phyloP scores from a whole-genome alignment of 1,140 invertebrate genomes.

The Eubasilissa regina region DNA sequence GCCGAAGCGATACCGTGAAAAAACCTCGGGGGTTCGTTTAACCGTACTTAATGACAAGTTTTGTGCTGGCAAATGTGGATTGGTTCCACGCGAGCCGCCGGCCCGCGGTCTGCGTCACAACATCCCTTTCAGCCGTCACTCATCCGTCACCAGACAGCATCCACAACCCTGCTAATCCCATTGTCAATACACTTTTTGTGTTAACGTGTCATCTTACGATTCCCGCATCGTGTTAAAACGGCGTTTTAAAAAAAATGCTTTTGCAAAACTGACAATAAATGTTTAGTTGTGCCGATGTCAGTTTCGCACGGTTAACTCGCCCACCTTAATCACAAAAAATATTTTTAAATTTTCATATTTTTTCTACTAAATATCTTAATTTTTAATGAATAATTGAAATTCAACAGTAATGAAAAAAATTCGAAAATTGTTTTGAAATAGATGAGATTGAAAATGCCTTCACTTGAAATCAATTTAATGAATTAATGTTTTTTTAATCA shows the following conservation, averaged over 20 bases:
- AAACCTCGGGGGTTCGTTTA: slow-evolving; percentile 12
- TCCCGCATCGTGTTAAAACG: slow-evolving; percentile 30
- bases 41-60: slow-evolving; percentile 49
- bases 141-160: slow-evolving; percentile 48
- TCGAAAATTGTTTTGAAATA: too few relatives aligned
- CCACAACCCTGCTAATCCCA: slow-evolving; percentile 33
- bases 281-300: not conserved
- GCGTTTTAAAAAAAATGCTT: slow-evolving; percentile 14
- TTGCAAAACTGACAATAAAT: slow-evolving; percentile 34
- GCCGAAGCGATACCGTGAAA: slow-evolving; percentile 13
- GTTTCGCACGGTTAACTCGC: not conserved
- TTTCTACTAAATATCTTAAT: too few relatives aligned
- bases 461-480: too few relatives aligned
- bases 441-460: too few relatives aligned
- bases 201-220: slow-evolving; percentile 26
- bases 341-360: too few relatives aligned
- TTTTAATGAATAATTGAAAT: too few relatives aligned
- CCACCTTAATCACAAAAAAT: too few relatives aligned
- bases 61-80: slow-evolving; percentile 44
- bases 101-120: slow-evolving; percentile 52
- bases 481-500: too few relatives aligned
- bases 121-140: slow-evolving; percentile 57
- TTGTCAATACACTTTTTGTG: slow-evolving; percentile 21
- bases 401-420: too few relatives aligned
- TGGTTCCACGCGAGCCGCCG: slow-evolving; percentile 39